Conservation (phyloP, 2,888 invertebrate species). For the Torymus tubicola region DNA sequence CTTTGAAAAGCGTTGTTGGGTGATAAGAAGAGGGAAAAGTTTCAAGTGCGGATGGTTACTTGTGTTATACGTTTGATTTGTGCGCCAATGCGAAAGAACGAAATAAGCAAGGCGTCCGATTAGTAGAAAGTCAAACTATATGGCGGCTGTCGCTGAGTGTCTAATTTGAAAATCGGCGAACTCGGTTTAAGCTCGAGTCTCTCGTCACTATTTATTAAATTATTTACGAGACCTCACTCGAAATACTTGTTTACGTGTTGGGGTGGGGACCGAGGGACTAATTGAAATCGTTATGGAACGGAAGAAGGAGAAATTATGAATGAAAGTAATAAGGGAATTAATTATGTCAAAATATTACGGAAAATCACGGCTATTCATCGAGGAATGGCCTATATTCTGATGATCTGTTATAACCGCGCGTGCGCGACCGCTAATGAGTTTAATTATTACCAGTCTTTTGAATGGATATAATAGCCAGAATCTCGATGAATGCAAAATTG, state of each 20-base stretch:
- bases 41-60: not conserved
- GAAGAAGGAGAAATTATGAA: not conserved
- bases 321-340: conserved; percentile 15
- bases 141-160: no score
- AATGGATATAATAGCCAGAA: conserved; percentile 23
- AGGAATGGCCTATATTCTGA: not conserved
- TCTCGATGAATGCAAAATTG: conserved; percentile 3
- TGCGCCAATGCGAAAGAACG: no score
- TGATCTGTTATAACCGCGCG: no score
- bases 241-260: conserved; percentile 5
- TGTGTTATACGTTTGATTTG: no score
- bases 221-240: no score
- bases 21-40: not conserved
- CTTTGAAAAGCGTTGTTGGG: not conserved
- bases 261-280: not conserved
- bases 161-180: no score
- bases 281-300: conserved; percentile 3
- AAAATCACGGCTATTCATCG: conserved; percentile 34
- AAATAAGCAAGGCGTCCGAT: no score
- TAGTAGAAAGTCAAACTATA: no score
- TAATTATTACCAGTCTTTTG: conserved; percentile 10
- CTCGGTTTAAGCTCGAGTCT: no score
- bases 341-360: conserved; percentile 14
- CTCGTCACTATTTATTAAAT: no score
- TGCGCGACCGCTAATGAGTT: conserved; percentile 24